Percentiles rank a stretch among this genome's conserved stretches.
These are phyloP conservation scores for Cremastobaeus sp. DNA, from an alignment of 2,888 invertebrate species.

Conservation along the genomic window DNA sequence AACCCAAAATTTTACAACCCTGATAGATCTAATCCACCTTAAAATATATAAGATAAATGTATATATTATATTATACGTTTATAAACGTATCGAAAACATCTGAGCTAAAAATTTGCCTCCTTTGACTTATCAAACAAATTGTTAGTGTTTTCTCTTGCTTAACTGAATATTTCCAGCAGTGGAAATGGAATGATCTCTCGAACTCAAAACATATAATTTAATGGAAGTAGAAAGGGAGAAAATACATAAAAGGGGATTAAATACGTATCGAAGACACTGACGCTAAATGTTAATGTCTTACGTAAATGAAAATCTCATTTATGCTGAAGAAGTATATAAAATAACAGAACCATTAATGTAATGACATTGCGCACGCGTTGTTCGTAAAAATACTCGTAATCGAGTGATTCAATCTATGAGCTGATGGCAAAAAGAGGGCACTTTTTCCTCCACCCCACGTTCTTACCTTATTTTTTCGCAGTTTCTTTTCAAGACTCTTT, in stretches of 20 bases:
- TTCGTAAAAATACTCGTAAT: constrained; percentile 1
- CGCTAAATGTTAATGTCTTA: constrained; percentile 16
- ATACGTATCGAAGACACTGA: constrained; percentile 3
- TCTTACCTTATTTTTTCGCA: neutral
- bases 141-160: no score
- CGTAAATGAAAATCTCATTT: constrained; percentile 19
- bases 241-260: neutral
- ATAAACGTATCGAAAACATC: no score
- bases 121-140: no score
- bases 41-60: no score
- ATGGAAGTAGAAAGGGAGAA: no score
- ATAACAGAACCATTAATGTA: constrained; percentile 18
- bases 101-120: no score
- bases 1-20: no score
- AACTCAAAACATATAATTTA: no score
- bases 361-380: constrained; percentile 11
- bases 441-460: neutral
- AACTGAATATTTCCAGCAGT: no score
- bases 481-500: neutral
- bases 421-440: neutral
- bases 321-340: constrained; percentile 19
- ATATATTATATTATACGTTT: no score
- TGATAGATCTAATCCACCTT: no score
- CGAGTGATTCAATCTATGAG: constrained; percentile 2
- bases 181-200: no score